A percentile compares a stretch with the other conserved stretches of the same genome.
These are phyloP conservation scores for Mythimna pallens DNA, from an alignment of 2,888 invertebrate species.

Conservation along the genomic window DNA sequence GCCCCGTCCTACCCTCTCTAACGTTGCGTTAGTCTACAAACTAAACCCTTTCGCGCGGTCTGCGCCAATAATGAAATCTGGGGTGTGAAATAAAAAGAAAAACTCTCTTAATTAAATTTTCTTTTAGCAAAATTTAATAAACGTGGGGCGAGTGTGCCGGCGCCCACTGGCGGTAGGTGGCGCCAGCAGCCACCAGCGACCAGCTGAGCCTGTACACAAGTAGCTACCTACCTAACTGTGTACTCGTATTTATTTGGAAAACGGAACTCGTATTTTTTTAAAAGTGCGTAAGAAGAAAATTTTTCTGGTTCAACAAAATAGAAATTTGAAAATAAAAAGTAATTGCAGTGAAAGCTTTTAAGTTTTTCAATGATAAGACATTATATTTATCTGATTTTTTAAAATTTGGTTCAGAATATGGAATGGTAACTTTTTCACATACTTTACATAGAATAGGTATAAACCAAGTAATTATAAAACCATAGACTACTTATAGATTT, in stretches of 20 bases:
- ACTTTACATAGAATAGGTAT: too few relatives aligned
- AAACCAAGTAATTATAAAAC: too few relatives aligned
- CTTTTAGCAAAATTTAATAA: conserved; percentile 89
- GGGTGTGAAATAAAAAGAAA: conserved; percentile 90
- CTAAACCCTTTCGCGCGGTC: conserved; percentile 86
- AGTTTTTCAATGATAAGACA: too few relatives aligned
- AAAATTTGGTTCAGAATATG: neutral
- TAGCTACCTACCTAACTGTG: conserved; percentile 9
- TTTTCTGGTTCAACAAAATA: neutral
- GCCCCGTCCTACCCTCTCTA: conserved; percentile 63
- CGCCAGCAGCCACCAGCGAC: conserved; percentile 7
- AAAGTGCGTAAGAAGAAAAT: conserved; percentile 17
- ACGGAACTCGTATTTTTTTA: conserved; percentile 17
- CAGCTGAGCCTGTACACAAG: conserved; percentile 53
- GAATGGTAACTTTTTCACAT: too few relatives aligned
- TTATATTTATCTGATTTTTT: neutral
- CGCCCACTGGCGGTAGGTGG: conserved; percentile 25
- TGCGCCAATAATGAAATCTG: conserved; percentile 89
- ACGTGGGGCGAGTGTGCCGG: conserved; percentile 74
- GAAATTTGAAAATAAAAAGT: neutral
- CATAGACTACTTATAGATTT: too few relatives aligned
- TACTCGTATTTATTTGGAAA: conserved; percentile 32
- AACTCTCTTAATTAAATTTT: conserved; percentile 90
- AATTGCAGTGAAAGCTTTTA: too few relatives aligned
- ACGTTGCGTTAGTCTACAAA: conserved; percentile 68